Percentiles rank a stretch among this genome's conserved stretches.
Evolutionary conservation across 2,797 vertebrate genomes (phyloP).

Genomic region (Urosaurus nigricauda): DNA sequence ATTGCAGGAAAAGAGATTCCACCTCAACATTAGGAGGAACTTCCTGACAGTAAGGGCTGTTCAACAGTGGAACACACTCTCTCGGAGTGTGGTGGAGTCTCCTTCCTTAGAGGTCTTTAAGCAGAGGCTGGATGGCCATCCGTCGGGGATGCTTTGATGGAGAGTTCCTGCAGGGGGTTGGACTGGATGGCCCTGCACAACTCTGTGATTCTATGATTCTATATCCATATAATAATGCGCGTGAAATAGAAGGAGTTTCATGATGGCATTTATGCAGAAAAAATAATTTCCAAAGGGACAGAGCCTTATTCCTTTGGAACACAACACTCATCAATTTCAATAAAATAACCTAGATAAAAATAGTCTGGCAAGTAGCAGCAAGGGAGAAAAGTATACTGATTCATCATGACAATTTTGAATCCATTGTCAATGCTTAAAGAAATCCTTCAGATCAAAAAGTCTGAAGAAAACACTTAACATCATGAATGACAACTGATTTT

Average conservation of each 20-base stretch:
- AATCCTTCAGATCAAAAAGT: not conserved
- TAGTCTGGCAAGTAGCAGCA: not conserved
- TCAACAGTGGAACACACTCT: too few species aligned
- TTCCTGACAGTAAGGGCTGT: too few species aligned
- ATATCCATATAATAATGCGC: not conserved
- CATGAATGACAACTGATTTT: not conserved
- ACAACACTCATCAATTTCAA: not conserved
- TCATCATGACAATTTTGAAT: not conserved
- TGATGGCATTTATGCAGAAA: not conserved
- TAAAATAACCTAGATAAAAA: slow-evolving; percentile 15
- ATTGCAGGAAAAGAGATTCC: too few species aligned
- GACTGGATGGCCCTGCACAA: too few species aligned
- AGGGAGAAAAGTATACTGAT: not conserved
- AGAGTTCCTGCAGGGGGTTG: too few species aligned
- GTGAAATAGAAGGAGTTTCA: not conserved
- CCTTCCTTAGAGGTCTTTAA: too few species aligned
- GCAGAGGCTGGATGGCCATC: too few species aligned
- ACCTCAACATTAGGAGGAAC: too few species aligned
- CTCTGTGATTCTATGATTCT: too few species aligned
- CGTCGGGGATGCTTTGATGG: too few species aligned
- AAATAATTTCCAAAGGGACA: not conserved
- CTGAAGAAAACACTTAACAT: not conserved
- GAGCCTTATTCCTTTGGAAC: not conserved
- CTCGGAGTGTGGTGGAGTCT: too few species aligned
- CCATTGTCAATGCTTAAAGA: not conserved